These are phyloP conservation scores for Ditula angustiorana DNA, from an alignment of 2,888 invertebrate genomes.

Conservation along the genomic window DNA sequence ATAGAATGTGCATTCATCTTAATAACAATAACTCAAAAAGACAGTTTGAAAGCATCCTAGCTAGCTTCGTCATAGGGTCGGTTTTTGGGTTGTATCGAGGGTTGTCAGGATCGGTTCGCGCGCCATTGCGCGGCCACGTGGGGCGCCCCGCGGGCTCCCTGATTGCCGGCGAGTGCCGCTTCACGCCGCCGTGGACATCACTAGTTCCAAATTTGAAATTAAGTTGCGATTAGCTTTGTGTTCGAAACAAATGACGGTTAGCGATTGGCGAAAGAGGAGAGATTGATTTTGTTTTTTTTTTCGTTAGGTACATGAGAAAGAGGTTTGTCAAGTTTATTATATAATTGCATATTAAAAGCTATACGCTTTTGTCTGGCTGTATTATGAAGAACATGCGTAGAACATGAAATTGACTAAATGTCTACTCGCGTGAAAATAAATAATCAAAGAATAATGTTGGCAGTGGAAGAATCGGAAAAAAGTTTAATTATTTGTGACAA, in stretches of 20 bases:
- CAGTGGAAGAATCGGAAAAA: no score
- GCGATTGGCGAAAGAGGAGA: neutral
- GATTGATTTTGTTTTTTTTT: conserved; percentile 14
- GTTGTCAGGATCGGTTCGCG: conserved; percentile 64
- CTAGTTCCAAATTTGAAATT: conserved; percentile 62
- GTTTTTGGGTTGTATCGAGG: conserved; percentile 19
- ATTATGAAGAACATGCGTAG: no score
- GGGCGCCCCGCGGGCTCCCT: conserved; percentile 74
- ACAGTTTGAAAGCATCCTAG: neutral
- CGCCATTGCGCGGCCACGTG: conserved; percentile 73
- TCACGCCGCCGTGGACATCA: conserved; percentile 72
- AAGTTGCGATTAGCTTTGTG: conserved; percentile 42
- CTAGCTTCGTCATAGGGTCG: neutral
- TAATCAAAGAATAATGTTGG: no score
- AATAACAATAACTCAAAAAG: conserved; percentile 43
- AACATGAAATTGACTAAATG: no score
- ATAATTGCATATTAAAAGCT: no score
- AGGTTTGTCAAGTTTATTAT: no score
- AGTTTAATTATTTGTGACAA: no score
- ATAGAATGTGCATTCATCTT: conserved; percentile 61
- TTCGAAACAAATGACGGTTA: conserved; percentile 17
- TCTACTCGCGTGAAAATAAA: no score
- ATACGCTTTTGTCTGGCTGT: no score
- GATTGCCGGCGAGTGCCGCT: conserved; percentile 80
- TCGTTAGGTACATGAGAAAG: no score